Base-by-base conservation (phyloP, 2,797 vertebrate species). In the Syndactyla subalaris region DNA sequence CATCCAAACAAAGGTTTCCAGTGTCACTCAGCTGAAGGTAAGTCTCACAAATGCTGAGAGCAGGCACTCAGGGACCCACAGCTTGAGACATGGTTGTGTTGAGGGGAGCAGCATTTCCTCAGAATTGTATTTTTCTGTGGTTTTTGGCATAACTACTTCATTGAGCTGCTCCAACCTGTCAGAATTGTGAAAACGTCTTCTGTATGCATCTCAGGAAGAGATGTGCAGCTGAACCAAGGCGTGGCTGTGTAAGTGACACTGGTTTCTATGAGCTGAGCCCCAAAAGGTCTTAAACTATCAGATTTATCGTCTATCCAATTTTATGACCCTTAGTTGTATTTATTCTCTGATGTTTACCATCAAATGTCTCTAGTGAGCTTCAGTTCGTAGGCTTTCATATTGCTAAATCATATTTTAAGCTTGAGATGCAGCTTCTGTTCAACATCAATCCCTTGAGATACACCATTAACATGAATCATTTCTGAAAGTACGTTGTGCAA, bases 391-490 rank as follows among this genome's bases (percentile, higher is more conserved):
- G 92, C 83, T 97, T 98, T 97, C 95, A 89, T 95, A 96, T 95
- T 97, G 97, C 97, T 98, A 98, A 98, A 98, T 98, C 97, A 98
- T 98, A 98, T 97, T 97, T 98, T 96, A 98, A 98, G 97, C 97
- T 95, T 97, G 97, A 97, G 97, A 97, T 95, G 96, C 97, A 98
- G 97, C 97, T 98, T 98, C 97, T 98, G 95, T 97, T 98, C 97
- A 97, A 73, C 97, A 98, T 98, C 98, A 98, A 97, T 98, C 97
- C 97, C 97, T 94, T 5, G 96, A 97, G 98, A 97, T 95, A 74
- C 55, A 91, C 96, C 95, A 98, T 98, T 98, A 98, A 96, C 97
- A 97, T 98, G 98, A 98, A 98, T 98, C 98, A 98, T 96, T 97
- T 97, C 93, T 96, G 97, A 97, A 97, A 98, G 96, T 96, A 93